A percentile compares a stretch with the other conserved stretches of the same genome.
Conservation (phyloP, 2,113 vertebrate genomes). For the Ciconia stormi region DNA sequence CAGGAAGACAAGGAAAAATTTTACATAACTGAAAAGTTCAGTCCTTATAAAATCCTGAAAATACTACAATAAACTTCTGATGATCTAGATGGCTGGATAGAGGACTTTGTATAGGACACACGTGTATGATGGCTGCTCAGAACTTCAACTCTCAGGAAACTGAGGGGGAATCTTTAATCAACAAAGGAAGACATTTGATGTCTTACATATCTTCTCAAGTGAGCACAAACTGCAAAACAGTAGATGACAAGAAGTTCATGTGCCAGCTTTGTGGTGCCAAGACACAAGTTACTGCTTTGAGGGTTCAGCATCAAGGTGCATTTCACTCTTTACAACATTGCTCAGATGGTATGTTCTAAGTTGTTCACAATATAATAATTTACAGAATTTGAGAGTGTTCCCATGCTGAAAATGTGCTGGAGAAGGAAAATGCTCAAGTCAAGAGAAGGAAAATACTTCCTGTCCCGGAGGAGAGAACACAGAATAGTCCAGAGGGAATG, state of each 20-base stretch:
- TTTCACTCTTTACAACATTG: not conserved
- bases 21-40: not conserved
- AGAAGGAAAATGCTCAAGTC: not conserved
- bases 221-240: not conserved
- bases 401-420: not conserved
- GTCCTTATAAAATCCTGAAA: not conserved
- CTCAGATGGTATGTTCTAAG: not conserved
- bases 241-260: not conserved
- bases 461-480: not conserved
- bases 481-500: not conserved
- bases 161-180: not conserved
- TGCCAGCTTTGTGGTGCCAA: not conserved
- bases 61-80: not conserved
- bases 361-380: not conserved
- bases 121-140: not conserved
- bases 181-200: not conserved
- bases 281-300: not conserved
- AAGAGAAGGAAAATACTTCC: not conserved
- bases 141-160: not conserved
- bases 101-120: not conserved
- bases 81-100: not conserved
- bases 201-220: not conserved
- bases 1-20: not conserved
- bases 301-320: not conserved
- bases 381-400: not conserved